Conservation (phyloP, 2,888 invertebrate genomes). For the Drosophila diplacantha region DNA sequence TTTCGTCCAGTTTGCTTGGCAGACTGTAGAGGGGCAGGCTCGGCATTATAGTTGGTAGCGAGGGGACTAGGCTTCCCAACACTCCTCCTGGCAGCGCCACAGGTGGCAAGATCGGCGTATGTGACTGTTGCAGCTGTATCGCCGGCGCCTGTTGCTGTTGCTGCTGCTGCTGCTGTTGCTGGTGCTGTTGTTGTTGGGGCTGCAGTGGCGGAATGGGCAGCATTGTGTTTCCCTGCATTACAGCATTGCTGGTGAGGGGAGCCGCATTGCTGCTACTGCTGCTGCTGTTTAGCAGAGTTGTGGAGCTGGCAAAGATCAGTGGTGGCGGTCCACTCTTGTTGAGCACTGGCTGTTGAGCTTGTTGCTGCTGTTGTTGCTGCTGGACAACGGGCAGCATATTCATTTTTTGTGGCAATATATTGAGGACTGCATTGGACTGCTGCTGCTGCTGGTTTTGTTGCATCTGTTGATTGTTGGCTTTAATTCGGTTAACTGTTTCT, state of each 20-base stretch:
- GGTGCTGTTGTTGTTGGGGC: constrained; percentile 26
- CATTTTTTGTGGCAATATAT: constrained; percentile 50
- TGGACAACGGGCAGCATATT: constrained; percentile 48
- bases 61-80: constrained; percentile 21
- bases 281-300: constrained; percentile 50
- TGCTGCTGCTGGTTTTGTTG: constrained; percentile 33
- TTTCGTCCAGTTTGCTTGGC: constrained; percentile 74
- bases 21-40: constrained; percentile 33
- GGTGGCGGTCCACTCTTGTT: constrained; percentile 68
- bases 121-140: constrained; percentile 32
- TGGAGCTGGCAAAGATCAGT: constrained; percentile 59
- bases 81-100: constrained; percentile 9
- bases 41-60: constrained; percentile 44
- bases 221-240: constrained; percentile 21
- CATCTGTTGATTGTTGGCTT: constrained; percentile 28
- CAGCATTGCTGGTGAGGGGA: constrained; percentile 35
- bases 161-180: background rate
- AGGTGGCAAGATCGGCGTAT: constrained; percentile 47
- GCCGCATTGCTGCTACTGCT: constrained; percentile 23
- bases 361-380: constrained; percentile 42
- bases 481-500: constrained; percentile 49
- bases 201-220: constrained; percentile 40
- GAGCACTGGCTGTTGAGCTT: constrained; percentile 31
- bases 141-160: constrained; percentile 34
- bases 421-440: constrained; percentile 26